Base-by-base conservation (phyloP, 92 coral and sea anemone genomes). In the Palythoa grandis region DNA sequence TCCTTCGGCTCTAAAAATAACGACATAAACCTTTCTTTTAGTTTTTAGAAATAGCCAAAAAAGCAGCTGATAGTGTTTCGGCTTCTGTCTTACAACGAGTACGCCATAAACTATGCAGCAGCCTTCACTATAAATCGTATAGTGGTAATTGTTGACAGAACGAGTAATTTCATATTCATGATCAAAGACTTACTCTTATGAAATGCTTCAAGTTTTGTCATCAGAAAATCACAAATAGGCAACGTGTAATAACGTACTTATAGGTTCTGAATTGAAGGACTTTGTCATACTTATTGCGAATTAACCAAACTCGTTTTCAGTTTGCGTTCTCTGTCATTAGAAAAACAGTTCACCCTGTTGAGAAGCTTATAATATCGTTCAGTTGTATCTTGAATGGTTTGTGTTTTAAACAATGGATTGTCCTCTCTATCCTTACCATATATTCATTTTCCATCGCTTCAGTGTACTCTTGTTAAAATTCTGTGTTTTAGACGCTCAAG, bases 371-470 rank as follows among this genome's bases (percentile, higher is more conserved):
- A 29, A 29, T 29, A 29, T 29, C 35, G 35, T 29, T 29, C 35
- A 29, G 35, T 29, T 0, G 35, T 29, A 76, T 65, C 60, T 10
- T 65, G n/a, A 43, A 14, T 11, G 23, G 60, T 14, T 79, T 53
- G 22, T 29, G 6, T 60, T 52, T 22, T 16, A 22, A 57, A 54
- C 29, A 54, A 80, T 52, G 7, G 56, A 13, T 25, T 4, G 5
- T 8, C 13, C 57, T 40, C 20, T 56, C 16, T 6, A 24, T 22
- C 39, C 85, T 80, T 66, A 80, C 85, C 85, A 67, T 23, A 20
- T 12, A 80, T 3, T 80, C 85, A 66, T 66, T 66, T 80, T 80
- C 85, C 74, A 80, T 80, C 43, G 74, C 61, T 66, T 25, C 35
- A 29, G 68, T 5, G 15, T 80, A 65, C 50, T 5, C 54, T 19